A percentile compares a stretch with the other conserved stretches of the same genome.
Evolutionary conservation across 2,888 invertebrate species (phyloP).

Genomic region (Lasiommata megera): DNA sequence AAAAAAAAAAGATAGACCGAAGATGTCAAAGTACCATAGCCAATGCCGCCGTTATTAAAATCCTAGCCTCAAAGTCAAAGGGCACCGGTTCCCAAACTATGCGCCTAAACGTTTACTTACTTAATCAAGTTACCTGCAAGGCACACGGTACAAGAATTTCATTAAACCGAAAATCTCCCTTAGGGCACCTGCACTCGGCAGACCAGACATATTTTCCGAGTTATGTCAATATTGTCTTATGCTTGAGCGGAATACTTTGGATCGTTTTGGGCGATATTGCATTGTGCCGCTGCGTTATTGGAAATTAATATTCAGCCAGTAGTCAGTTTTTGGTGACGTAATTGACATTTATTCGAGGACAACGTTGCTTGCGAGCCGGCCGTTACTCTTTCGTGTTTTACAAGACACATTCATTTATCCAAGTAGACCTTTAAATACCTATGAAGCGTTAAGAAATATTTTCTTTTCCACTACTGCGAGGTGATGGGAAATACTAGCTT

Average conservation of each 20-base stretch:
- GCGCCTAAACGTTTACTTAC: constrained; percentile 22
- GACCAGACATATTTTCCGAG: constrained; percentile 30
- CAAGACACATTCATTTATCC: too few relatives aligned
- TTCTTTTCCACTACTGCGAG: too few relatives aligned
- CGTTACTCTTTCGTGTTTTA: too few relatives aligned
- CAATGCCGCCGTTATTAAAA: constrained; percentile 23
- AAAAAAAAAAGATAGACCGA: too few relatives aligned
- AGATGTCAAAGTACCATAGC: too few relatives aligned
- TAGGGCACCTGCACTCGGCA: constrained; percentile 25
- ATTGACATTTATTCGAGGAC: too few relatives aligned
- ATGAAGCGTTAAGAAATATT: too few relatives aligned
- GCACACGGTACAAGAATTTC: constrained; percentile 42
- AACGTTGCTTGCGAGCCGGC: too few relatives aligned
- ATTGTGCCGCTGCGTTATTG: neutral
- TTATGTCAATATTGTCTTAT: constrained; percentile 32
- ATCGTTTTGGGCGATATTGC: constrained; percentile 25
- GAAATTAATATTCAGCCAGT: neutral
- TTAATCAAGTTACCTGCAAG: constrained; percentile 20
- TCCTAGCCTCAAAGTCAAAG: constrained; percentile 25
- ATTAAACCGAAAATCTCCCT: constrained; percentile 39
- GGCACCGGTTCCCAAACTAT: constrained; percentile 27
- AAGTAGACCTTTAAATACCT: too few relatives aligned
- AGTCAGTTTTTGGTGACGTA: too few relatives aligned
- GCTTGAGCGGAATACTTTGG: constrained; percentile 28
- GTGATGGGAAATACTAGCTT: too few relatives aligned